These are phyloP conservation scores for Trachemys scripta DNA, from an alignment of 2,113 vertebrate species.

Conservation along the genomic window DNA sequence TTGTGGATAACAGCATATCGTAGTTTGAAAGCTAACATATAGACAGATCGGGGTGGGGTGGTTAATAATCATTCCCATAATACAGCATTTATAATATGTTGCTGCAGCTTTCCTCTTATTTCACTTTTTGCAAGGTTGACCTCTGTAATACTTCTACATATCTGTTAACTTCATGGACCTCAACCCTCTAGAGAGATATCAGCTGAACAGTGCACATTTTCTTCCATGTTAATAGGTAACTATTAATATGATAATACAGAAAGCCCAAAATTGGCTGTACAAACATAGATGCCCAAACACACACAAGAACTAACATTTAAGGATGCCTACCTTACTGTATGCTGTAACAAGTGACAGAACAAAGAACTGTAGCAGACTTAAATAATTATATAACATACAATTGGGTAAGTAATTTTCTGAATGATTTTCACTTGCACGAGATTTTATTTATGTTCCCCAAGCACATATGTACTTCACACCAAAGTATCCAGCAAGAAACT, in stretches of 20 bases:
- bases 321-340: neutral
- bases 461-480: neutral
- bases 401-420: neutral
- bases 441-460: neutral
- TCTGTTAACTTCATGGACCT: neutral
- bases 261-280: neutral
- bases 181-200: neutral
- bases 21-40: neutral
- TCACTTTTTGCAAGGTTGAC: neutral
- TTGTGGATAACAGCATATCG: accelerated
- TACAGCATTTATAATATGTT: neutral
- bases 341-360: neutral
- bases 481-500: neutral
- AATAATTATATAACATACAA: neutral
- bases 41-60: neutral
- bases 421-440: neutral
- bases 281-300: neutral
- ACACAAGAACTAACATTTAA: neutral
- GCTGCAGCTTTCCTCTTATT: neutral
- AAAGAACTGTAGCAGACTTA: neutral
- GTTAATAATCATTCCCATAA: neutral
- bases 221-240: neutral
- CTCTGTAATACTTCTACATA: neutral
- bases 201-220: neutral
- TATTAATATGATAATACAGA: neutral